Percentiles rank a stretch among this genome's conserved stretches.
Evolutionary conservation across 1,140 invertebrate genomes (phyloP).

Genomic region (Glomeris maerens): DNA sequence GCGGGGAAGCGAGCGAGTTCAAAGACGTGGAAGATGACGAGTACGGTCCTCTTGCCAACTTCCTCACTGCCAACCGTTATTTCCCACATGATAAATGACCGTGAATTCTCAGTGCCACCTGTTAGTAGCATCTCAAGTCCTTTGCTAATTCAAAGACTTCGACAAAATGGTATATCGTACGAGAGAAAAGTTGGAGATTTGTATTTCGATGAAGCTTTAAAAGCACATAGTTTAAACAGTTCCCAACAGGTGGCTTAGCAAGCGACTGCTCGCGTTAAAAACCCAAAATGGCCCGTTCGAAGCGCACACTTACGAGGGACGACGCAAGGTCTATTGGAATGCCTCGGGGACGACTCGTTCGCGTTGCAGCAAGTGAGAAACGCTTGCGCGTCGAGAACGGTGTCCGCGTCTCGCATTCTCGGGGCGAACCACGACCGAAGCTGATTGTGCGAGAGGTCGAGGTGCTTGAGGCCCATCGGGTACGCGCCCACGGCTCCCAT

Average conservation of each 20-base stretch:
- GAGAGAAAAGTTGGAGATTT: no score
- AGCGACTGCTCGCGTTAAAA: no score
- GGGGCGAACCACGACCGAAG: constrained; percentile 61
- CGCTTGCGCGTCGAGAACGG: background rate
- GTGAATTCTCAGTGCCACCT: no score
- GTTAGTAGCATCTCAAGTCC: no score
- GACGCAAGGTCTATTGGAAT: background rate
- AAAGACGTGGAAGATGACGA: constrained; percentile 15
- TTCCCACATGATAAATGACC: no score
- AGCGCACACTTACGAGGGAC: background rate
- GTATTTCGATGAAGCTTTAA: no score
- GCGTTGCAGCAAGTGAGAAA: background rate
- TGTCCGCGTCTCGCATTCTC: background rate
- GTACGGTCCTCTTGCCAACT: constrained; percentile 1
- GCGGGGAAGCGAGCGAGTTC: constrained; percentile 11
- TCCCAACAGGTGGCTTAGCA: no score
- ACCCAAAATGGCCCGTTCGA: no score
- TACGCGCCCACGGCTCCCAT: constrained; percentile 83
- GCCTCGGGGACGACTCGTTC: background rate
- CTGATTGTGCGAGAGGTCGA: constrained; percentile 86
- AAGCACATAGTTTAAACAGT: no score
- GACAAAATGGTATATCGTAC: no score
- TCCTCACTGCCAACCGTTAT: constrained; percentile 5
- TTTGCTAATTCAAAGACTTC: no score
- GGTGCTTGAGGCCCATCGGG: constrained; percentile 69